Evolutionary conservation across 2,797 vertebrate species (phyloP).

Genomic region (Distichodus sexfasciatus): DNA sequence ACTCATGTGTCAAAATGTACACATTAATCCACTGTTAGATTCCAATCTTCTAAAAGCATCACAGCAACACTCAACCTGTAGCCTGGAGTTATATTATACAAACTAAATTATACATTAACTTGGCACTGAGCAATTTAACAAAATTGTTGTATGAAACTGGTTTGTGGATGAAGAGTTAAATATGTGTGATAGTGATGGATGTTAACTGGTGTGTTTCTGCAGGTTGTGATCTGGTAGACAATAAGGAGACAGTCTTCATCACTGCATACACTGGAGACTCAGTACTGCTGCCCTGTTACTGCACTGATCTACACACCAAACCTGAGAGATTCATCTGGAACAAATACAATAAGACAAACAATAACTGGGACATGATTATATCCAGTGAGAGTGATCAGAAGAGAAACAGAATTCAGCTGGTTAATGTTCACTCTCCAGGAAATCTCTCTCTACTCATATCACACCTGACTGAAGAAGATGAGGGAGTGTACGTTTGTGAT

Average conservation of each 20-base stretch:
- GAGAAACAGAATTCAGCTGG: background rate
- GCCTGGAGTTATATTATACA: no score
- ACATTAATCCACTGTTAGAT: no score
- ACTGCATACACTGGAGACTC: background rate
- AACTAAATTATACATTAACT: no score
- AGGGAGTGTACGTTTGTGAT: background rate
- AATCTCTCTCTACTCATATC: conserved; percentile 10
- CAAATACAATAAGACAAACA: background rate
- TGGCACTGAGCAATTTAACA: no score
- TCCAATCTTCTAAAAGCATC: no score
- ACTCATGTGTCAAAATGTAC: no score
- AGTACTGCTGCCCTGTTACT: conserved; percentile 12
- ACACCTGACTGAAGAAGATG: conserved; percentile 10
- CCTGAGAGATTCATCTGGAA: fast-evolving
- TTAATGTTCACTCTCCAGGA: background rate
- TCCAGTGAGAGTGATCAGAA: background rate
- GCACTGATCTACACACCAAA: background rate
- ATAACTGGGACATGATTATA: background rate
- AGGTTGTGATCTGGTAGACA: background rate
- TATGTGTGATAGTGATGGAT: no score
- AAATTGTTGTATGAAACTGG: no score
- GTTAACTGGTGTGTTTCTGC: no score
- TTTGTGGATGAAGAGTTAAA: no score
- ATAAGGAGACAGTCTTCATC: fast-evolving
- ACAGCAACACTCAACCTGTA: no score